Conservation (phyloP, 2,888 invertebrate species). For the Cheilosia pagana region DNA sequence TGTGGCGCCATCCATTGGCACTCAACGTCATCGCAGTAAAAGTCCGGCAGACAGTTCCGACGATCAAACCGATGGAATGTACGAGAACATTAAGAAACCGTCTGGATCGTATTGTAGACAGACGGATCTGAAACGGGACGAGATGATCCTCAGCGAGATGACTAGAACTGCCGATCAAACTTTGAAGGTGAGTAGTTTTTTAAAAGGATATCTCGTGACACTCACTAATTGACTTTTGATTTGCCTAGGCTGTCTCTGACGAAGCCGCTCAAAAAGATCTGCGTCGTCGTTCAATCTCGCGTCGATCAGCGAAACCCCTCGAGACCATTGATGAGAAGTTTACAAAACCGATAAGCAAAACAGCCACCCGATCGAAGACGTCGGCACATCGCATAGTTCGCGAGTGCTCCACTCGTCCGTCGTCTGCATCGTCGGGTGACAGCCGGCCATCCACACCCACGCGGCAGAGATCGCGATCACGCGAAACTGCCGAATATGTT, state of each 20-base stretch:
- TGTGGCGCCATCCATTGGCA: conserved; percentile 56
- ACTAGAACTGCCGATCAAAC: conserved; percentile 86
- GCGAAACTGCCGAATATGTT: conserved; percentile 76
- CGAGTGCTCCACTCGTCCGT: conserved; percentile 78
- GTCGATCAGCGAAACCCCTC: conserved; percentile 80
- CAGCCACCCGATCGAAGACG: conserved; percentile 79
- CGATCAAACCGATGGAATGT: conserved; percentile 54
- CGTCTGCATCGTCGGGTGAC: conserved; percentile 82
- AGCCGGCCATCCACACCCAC: conserved; percentile 80
- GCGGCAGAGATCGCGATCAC: conserved; percentile 77
- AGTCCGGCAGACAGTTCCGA: conserved; percentile 51
- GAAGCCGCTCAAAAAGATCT: conserved; percentile 83
- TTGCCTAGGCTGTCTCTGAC: conserved; percentile 84
- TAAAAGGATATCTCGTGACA: background rate
- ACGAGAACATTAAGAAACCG: conserved; percentile 71
- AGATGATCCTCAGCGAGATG: conserved; percentile 85
- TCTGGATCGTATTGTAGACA: conserved; percentile 79
- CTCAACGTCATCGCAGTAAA: conserved; percentile 58
- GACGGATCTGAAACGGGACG: conserved; percentile 82
- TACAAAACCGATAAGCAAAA: conserved; percentile 78
- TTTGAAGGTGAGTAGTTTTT: conserved; percentile 81
- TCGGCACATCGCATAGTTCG: conserved; percentile 76
- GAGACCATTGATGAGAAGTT: conserved; percentile 83
- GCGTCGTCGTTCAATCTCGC: conserved; percentile 80
- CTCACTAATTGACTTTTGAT: background rate